phyloP scores from a whole-genome alignment of 2,113 vertebrate genomes.

The Epinephelus fuscoguttatus region DNA sequence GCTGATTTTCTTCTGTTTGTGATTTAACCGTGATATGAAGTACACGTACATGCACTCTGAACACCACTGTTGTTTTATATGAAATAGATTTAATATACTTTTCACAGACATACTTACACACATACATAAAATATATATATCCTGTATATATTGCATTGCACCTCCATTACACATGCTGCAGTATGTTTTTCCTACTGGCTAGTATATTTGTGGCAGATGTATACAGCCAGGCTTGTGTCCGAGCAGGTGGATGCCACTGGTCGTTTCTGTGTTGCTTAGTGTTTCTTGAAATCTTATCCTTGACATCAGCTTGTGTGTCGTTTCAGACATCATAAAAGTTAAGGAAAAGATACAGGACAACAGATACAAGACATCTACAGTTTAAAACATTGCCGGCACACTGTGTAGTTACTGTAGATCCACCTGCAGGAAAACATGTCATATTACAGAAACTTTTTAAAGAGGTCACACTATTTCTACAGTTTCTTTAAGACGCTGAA shows the following conservation, averaged over 20 bases:
- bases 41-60: slow-evolving; percentile 43
- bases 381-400: slow-evolving; percentile 21
- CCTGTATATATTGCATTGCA: slow-evolving; percentile 73
- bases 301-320: slow-evolving; percentile 4
- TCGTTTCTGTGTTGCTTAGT: slow-evolving; percentile 14
- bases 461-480: slow-evolving; percentile 23
- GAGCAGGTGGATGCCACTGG: slow-evolving; percentile 18
- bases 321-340: not conserved
- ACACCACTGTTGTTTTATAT: slow-evolving; percentile 65
- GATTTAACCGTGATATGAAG: not conserved
- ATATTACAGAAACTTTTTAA: not conserved
- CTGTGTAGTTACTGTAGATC: slow-evolving; percentile 17
- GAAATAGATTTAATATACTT: slow-evolving; percentile 85
- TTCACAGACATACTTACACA: slow-evolving; percentile 73
- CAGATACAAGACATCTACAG: not conserved
- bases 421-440: slow-evolving; percentile 21
- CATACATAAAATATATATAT: slow-evolving; percentile 63
- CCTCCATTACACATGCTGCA: slow-evolving; percentile 71
- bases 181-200: slow-evolving; percentile 41
- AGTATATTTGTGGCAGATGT: slow-evolving; percentile 65
- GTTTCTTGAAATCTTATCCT: slow-evolving; percentile 7
- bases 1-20: slow-evolving; percentile 15
- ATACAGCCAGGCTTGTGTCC: slow-evolving; percentile 35
- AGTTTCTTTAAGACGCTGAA: slow-evolving; percentile 6
- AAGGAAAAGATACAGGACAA: slow-evolving; percentile 20